These are phyloP conservation scores for Danaus melanippus DNA, from an alignment of 1,140 invertebrate genomes.

Conservation along the genomic window DNA sequence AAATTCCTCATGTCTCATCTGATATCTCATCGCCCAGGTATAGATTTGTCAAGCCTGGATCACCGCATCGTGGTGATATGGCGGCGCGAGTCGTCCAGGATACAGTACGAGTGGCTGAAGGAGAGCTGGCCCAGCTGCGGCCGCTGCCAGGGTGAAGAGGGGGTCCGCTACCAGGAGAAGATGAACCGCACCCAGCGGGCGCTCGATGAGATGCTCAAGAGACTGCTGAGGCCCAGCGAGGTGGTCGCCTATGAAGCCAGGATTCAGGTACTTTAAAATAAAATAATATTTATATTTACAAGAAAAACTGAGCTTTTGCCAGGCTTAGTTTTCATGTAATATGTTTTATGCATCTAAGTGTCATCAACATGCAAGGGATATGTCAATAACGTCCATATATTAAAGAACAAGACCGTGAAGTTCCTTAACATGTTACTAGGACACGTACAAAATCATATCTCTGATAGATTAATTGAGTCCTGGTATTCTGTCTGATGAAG, in stretches of 20 bases:
- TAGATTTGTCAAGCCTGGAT: slow-evolving; percentile 73
- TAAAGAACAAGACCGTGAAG: too few species aligned
- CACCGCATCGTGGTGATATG: slow-evolving; percentile 90
- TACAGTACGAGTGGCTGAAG: slow-evolving; percentile 94
- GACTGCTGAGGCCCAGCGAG: slow-evolving; percentile 81
- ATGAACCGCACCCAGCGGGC: slow-evolving; percentile 82
- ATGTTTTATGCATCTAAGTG: too few species aligned
- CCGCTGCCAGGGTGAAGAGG: slow-evolving; percentile 29
- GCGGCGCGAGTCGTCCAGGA: slow-evolving; percentile 84
- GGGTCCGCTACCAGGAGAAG: slow-evolving; percentile 39
- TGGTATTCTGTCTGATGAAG: too few species aligned
- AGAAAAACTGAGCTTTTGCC: background rate
- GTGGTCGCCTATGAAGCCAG: slow-evolving; percentile 80
- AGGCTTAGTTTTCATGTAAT: background rate
- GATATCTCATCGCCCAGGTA: slow-evolving; percentile 30
- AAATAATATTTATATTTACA: background rate
- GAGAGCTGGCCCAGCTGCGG: slow-evolving; percentile 75
- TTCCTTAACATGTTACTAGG: too few species aligned
- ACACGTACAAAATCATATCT: too few species aligned
- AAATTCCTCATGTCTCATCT: background rate
- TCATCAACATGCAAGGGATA: too few species aligned
- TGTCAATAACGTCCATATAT: too few species aligned
- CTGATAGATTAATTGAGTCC: too few species aligned
- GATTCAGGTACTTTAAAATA: slow-evolving; percentile 66
- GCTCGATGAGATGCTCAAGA: slow-evolving; percentile 81